Conservation (phyloP, 35 echinoderm and acorn worm genomes). For the Amphiura filiformis region DNA sequence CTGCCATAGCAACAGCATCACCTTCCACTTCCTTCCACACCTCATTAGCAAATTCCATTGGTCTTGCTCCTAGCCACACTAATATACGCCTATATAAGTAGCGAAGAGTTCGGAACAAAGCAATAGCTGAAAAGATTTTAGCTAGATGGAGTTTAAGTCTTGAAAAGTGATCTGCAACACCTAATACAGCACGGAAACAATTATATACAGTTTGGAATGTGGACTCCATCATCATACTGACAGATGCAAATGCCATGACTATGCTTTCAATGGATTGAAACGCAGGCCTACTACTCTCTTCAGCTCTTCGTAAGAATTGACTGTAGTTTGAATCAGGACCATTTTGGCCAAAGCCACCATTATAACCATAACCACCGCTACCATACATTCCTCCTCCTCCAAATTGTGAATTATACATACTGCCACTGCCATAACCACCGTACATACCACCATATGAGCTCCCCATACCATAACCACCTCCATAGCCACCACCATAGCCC, state of each 20-base stretch:
- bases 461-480: background rate
- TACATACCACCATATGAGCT: slow-evolving; percentile 62
- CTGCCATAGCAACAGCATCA: slow-evolving; percentile 9
- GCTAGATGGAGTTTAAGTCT: slow-evolving; percentile 87
- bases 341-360: slow-evolving; percentile 18
- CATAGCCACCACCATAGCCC: slow-evolving; percentile 26
- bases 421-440: slow-evolving; percentile 31
- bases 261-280: slow-evolving; percentile 99
- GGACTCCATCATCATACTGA: slow-evolving; percentile 98
- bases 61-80: slow-evolving; percentile 59
- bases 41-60: slow-evolving; percentile 68
- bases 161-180: slow-evolving; percentile 94
- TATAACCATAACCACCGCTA: slow-evolving; percentile 21
- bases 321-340: slow-evolving; percentile 41
- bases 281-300: slow-evolving; percentile 86
- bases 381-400: slow-evolving; percentile 76
- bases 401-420: no score
- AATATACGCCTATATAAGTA: slow-evolving; percentile 66
- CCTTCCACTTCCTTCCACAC: slow-evolving; percentile 73
- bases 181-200: slow-evolving; percentile 88
- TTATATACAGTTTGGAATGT: slow-evolving; percentile 93
- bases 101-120: slow-evolving; percentile 71
- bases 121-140: slow-evolving; percentile 74
- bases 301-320: slow-evolving; percentile 85
- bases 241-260: slow-evolving; percentile 91